phyloP scores from a whole-genome alignment of 2,888 invertebrate species.

The Lepidonotus clava region DNA sequence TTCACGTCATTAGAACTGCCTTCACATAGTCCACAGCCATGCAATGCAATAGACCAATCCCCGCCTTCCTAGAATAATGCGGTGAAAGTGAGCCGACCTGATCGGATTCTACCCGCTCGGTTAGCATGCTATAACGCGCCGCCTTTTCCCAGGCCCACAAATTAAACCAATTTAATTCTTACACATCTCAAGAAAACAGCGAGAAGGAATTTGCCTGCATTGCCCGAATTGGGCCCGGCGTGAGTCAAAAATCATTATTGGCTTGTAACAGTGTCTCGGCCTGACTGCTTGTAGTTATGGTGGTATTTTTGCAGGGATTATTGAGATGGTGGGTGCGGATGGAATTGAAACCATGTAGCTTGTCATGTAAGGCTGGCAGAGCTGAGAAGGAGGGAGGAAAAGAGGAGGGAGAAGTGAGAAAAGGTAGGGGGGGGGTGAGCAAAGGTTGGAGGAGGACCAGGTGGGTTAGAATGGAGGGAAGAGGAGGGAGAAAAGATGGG shows the following conservation, averaged over 20 bases:
- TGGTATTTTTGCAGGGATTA: not conserved
- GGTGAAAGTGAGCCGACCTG: too few species aligned
- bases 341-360: conserved; percentile 7
- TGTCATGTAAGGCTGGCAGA: not conserved
- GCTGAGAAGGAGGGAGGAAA: too few species aligned
- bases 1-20: not conserved
- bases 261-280: not conserved
- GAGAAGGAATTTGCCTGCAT: not conserved
- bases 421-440: not conserved
- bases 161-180: not conserved
- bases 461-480: not conserved
- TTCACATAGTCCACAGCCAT: too few species aligned
- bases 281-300: not conserved
- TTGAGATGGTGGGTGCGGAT: not conserved
- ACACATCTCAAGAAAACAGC: not conserved
- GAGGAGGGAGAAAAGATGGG: not conserved
- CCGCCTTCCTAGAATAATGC: too few species aligned
- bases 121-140: not conserved
- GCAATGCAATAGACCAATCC: too few species aligned
- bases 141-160: not conserved
- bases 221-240: not conserved
- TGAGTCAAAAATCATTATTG: conserved; percentile 14
- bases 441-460: not conserved
- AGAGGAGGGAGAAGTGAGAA: not conserved
- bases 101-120: too few species aligned